Conservation (phyloP, 2,797 vertebrate genomes). For the Myioborus melanocephalus region DNA sequence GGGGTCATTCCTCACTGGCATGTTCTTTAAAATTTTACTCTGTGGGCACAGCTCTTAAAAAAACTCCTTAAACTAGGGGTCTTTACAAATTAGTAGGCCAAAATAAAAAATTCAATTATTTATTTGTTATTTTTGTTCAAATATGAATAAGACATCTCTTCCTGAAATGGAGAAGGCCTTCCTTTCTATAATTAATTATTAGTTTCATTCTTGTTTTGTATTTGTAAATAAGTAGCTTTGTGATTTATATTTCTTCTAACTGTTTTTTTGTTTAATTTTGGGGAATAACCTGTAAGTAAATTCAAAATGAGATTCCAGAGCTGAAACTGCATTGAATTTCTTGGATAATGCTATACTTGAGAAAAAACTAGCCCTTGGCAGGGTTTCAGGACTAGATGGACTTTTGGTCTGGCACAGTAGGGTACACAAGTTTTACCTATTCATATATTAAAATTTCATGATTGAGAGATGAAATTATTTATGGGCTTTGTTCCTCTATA, state of each 20-base stretch:
- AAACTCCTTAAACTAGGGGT: rapidly evolving
- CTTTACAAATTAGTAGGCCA: neutral
- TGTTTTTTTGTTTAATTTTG: neutral
- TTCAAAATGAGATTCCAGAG: neutral
- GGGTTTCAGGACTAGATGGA: neutral
- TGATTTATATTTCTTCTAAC: neutral
- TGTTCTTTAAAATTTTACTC: neutral
- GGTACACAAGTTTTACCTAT: neutral
- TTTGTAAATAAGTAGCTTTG: neutral
- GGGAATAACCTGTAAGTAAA: neutral
- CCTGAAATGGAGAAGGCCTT: neutral
- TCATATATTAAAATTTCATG: neutral
- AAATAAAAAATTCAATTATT: neutral
- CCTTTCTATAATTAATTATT: neutral
- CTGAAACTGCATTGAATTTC: neutral
- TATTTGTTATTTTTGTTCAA: neutral
- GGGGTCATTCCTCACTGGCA: neutral
- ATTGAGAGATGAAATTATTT: neutral
- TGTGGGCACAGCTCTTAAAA: neutral
- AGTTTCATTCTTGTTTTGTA: neutral
- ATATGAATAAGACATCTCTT: neutral
- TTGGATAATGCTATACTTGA: neutral
- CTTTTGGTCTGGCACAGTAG: neutral
- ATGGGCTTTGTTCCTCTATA: neutral
- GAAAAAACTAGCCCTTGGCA: neutral